Conservation (phyloP, 2,888 invertebrate species). For the Drosophila nigritarsus region DNA sequence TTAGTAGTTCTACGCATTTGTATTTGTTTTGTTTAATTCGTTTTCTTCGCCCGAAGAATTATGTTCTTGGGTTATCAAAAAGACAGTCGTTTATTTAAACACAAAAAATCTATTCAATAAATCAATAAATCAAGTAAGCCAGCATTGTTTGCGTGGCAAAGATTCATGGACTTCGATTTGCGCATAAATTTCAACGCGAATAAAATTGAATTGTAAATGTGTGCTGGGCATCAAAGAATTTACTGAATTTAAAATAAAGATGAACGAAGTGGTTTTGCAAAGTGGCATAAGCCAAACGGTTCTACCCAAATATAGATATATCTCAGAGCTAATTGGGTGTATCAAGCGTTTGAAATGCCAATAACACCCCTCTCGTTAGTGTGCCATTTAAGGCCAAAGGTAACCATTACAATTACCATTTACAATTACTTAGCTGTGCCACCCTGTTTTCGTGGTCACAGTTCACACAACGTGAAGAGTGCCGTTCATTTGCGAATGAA, state of each 20-base stretch:
- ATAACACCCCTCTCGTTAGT: conserved; percentile 45
- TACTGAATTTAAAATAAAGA: conserved; percentile 40
- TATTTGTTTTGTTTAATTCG: background rate
- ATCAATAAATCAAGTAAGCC: conserved; percentile 4
- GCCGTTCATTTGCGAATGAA: conserved; percentile 33
- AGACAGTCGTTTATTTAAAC: background rate
- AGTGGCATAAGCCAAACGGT: background rate
- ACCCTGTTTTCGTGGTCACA: conserved; percentile 43
- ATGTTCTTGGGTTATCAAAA: background rate
- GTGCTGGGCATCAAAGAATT: conserved; percentile 12
- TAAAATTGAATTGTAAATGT: conserved; percentile 55
- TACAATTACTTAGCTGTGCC: conserved; percentile 64
- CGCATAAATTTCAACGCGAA: conserved; percentile 44
- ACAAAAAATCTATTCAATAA: conserved; percentile 9
- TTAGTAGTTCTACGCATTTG: background rate
- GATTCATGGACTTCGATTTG: conserved; percentile 41
- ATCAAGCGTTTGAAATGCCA: conserved; percentile 73
- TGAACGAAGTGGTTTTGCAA: background rate
- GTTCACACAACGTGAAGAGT: conserved; percentile 9
- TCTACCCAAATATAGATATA: conserved; percentile 43
- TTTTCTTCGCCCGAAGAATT: background rate
- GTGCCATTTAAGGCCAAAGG: conserved; percentile 63
- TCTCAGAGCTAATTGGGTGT: conserved; percentile 84
- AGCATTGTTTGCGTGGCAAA: conserved; percentile 10
- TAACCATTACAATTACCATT: conserved; percentile 62